Percentiles rank a stretch among this genome's conserved stretches.
phyloP scores from a whole-genome alignment of 1,140 invertebrate species.

The Trialeurodes vaporariorum region DNA sequence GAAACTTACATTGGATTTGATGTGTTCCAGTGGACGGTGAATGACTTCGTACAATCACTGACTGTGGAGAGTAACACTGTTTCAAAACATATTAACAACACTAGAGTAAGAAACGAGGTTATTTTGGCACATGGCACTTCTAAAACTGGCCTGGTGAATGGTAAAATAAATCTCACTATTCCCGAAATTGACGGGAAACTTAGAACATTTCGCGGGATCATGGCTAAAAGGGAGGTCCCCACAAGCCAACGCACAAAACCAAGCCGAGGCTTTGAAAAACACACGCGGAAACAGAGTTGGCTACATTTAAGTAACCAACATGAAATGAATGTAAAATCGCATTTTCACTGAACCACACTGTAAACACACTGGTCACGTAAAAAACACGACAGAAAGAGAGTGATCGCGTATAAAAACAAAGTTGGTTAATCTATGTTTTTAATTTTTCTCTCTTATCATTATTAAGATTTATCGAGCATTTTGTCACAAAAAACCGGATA shows the following conservation, averaged over 20 bases:
- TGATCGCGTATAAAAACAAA: too few relatives aligned
- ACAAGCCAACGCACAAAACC: background rate
- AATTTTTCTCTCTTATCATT: too few relatives aligned
- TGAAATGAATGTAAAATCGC: too few relatives aligned
- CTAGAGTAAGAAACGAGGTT: slow-evolving; percentile 51
- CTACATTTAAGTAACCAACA: background rate
- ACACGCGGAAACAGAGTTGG: background rate
- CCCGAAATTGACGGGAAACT: background rate
- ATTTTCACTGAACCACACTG: background rate
- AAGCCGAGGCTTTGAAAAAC: background rate
- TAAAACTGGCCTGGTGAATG: slow-evolving; percentile 19
- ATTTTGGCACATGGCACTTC: slow-evolving; percentile 29
- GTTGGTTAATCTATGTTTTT: too few relatives aligned
- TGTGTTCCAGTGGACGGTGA: slow-evolving; percentile 77
- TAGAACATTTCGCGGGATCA: background rate
- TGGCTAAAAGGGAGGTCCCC: background rate
- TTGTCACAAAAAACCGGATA: too few relatives aligned
- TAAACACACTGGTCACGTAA: background rate
- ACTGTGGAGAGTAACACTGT: slow-evolving; percentile 58
- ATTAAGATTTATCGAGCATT: too few relatives aligned
- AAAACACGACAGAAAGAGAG: too few relatives aligned
- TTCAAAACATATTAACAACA: slow-evolving; percentile 62
- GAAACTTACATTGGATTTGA: slow-evolving; percentile 64
- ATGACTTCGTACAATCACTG: slow-evolving; percentile 66
- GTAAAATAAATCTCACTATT: background rate